These are phyloP conservation scores for Halcyon badia DNA, from an alignment of 2,797 vertebrate species.

Conservation along the genomic window DNA sequence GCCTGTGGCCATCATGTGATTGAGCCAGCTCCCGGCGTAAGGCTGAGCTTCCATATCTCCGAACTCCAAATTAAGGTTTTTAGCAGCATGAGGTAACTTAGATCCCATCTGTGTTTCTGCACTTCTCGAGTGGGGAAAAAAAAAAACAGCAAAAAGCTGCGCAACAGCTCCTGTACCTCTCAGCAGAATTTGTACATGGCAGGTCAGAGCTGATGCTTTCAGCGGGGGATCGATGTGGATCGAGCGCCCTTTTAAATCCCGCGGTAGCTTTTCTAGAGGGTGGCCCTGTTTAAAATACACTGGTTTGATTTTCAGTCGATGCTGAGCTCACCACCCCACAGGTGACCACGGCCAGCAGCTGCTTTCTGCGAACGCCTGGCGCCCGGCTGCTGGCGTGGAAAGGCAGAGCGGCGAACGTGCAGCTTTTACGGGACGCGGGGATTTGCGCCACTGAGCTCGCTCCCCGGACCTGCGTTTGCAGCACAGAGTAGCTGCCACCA, in stretches of 20 bases:
- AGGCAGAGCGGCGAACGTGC: accelerated
- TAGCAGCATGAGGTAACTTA: not conserved
- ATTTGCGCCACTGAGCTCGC: not conserved
- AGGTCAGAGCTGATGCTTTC: not conserved
- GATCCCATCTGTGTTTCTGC: not conserved
- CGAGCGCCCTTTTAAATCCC: not conserved
- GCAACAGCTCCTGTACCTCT: not conserved
- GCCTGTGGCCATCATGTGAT: constrained; percentile 3
- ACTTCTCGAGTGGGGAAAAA: not conserved
- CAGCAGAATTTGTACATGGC: not conserved
- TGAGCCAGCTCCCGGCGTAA: constrained; percentile 32
- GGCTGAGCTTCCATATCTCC: not conserved
- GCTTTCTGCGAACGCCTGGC: not conserved
- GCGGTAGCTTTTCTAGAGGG: not conserved
- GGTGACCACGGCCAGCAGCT: not conserved
- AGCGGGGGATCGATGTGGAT: not conserved
- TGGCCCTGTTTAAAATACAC: not conserved
- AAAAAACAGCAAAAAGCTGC: not conserved
- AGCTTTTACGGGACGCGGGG: not conserved
- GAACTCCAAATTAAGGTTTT: constrained; percentile 6
- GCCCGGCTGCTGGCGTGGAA: not conserved
- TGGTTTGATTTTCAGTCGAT: not conserved
- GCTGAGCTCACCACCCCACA: not conserved
- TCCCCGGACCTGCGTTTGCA: not conserved
- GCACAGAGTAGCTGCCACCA: not conserved